Conservation (phyloP, 2,888 invertebrate genomes). For the Drosophila anomelani region DNA sequence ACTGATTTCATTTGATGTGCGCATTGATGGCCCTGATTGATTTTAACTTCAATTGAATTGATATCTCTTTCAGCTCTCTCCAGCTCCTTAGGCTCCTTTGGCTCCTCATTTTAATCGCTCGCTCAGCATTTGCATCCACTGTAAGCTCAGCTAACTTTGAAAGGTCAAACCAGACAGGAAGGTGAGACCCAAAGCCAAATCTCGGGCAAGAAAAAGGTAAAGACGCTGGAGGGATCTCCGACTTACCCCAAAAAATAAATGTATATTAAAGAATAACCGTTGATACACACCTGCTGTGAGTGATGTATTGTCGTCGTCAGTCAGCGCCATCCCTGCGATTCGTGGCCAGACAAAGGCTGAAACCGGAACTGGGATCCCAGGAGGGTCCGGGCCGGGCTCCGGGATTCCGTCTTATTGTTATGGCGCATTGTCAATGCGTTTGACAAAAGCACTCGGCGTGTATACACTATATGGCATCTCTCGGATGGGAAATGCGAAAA, state of each 20-base stretch:
- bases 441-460: slow-evolving; percentile 74
- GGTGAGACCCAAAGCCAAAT: slow-evolving; percentile 71
- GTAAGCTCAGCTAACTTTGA: slow-evolving; percentile 50
- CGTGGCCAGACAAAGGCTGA: slow-evolving; percentile 36
- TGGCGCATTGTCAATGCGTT: slow-evolving; percentile 73
- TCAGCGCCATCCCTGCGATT: slow-evolving; percentile 14
- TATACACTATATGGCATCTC: slow-evolving; percentile 33
- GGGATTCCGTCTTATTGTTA: slow-evolving; percentile 40
- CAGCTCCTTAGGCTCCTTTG: background rate
- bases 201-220: slow-evolving; percentile 42
- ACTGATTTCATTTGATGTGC: slow-evolving; percentile 29
- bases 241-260: slow-evolving; percentile 13
- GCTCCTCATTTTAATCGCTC: background rate
- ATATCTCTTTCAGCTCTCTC: background rate
- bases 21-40: slow-evolving; percentile 31
- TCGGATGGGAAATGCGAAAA: background rate
- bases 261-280: slow-evolving; percentile 39
- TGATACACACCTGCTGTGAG: slow-evolving; percentile 60
- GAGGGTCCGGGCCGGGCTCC: background rate
- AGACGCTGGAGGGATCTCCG: slow-evolving; percentile 17
- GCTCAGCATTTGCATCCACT: slow-evolving; percentile 28
- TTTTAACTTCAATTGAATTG: slow-evolving; percentile 32
- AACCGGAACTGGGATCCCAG: slow-evolving; percentile 30
- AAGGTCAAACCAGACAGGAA: slow-evolving; percentile 46
- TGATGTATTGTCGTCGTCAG: slow-evolving; percentile 57